Evolutionary conservation across 2,113 vertebrate genomes (phyloP).

Genomic region (Lepisosteus oculatus): DNA sequence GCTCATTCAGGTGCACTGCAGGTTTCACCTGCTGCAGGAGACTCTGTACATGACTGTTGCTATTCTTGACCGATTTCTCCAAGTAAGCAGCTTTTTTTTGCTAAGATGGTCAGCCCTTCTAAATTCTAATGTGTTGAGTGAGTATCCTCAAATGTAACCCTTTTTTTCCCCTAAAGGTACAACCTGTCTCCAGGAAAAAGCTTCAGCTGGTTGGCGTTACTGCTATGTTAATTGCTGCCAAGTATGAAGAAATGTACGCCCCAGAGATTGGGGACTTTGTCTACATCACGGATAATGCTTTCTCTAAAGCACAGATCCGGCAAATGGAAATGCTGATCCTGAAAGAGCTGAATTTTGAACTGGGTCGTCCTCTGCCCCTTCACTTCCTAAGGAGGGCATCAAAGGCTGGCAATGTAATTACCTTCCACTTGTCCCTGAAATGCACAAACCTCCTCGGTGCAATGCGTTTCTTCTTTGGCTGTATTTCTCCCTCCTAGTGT

Average conservation of each 20-base stretch:
- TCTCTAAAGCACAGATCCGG: constrained; percentile 74
- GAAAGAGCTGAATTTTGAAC: constrained; percentile 71
- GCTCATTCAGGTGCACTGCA: constrained; percentile 90
- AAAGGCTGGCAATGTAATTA: constrained; percentile 80
- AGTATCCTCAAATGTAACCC: background rate
- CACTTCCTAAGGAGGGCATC: constrained; percentile 90
- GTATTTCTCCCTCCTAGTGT: background rate
- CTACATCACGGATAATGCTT: constrained; percentile 89
- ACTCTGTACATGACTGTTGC: constrained; percentile 89
- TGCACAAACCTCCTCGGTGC: background rate
- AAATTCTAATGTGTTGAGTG: background rate
- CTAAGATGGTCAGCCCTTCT: background rate
- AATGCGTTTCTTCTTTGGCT: background rate
- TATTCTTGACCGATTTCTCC: constrained; percentile 86
- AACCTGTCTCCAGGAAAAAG: constrained; percentile 76
- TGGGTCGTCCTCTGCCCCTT: constrained; percentile 85
- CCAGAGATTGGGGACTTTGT: constrained; percentile 84
- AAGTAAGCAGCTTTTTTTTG: constrained; percentile 52
- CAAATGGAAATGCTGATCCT: constrained; percentile 85
- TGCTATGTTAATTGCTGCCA: constrained; percentile 84
- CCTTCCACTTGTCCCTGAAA: background rate
- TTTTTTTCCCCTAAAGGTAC: constrained; percentile 53
- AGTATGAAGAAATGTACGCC: constrained; percentile 87
- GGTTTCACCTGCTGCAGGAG: constrained; percentile 88
- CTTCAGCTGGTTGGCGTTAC: constrained; percentile 89